phyloP scores from a whole-genome alignment of 2,797 vertebrate genomes.

The Mastacembelus armatus region DNA sequence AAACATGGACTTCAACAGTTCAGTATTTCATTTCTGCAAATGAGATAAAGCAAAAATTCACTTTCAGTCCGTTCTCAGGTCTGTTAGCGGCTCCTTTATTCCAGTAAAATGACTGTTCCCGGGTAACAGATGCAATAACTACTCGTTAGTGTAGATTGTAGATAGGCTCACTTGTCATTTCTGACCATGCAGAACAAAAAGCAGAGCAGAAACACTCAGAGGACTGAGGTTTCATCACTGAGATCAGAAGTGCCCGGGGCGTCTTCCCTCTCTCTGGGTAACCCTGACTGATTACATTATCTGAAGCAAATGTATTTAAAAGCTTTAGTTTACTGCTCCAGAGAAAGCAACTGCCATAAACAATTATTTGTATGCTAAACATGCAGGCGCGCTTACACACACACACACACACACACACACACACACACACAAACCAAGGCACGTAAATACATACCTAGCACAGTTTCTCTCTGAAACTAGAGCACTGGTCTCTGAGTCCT shows the following conservation, averaged over 20 bases:
- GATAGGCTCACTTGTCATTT: no score
- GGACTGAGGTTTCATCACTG: slow-evolving; percentile 53
- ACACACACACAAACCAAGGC: slow-evolving; percentile 2
- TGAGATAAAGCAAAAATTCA: no score
- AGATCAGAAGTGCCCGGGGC: slow-evolving; percentile 57
- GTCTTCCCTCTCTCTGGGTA: slow-evolving; percentile 54
- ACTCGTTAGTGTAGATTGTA: slow-evolving; percentile 2
- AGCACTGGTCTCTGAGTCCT: slow-evolving; percentile 45
- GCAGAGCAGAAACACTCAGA: slow-evolving; percentile 52
- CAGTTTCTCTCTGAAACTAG: slow-evolving; percentile 48
- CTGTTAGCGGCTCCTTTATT: background rate
- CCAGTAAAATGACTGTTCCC: background rate
- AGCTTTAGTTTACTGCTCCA: slow-evolving; percentile 71
- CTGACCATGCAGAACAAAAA: slow-evolving; percentile 42
- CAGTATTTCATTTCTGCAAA: background rate
- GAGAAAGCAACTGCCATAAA: slow-evolving; percentile 70
- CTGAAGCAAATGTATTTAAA: slow-evolving; percentile 70
- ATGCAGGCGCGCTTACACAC: slow-evolving; percentile 39
- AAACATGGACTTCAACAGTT: background rate
- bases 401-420: background rate
- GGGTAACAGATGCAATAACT: background rate
- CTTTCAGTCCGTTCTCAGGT: background rate
- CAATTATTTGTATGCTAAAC: slow-evolving; percentile 69
- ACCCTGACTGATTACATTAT: slow-evolving; percentile 71
- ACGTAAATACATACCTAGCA: slow-evolving; percentile 10